Evolutionary conservation across 2,113 vertebrate genomes (phyloP).

Genomic region (Plecturocebus donacophilus): DNA sequence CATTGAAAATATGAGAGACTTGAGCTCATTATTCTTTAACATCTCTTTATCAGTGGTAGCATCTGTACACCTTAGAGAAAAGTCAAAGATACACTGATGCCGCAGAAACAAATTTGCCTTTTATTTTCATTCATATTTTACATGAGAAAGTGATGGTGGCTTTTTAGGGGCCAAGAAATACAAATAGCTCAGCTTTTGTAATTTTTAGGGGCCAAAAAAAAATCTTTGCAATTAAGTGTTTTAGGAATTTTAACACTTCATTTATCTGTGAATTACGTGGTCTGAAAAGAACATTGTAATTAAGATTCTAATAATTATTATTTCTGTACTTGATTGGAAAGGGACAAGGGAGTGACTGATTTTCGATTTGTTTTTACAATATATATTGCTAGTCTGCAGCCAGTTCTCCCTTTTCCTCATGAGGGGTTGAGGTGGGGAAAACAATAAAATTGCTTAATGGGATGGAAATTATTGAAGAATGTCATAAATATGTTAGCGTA

Average conservation of each 20-base stretch:
- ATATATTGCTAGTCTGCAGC: not conserved
- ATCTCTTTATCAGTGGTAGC: not conserved
- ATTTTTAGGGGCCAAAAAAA: not conserved
- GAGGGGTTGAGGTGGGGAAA: not conserved
- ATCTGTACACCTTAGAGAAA: conserved; percentile 14
- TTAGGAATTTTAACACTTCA: not conserved
- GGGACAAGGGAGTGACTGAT: not conserved
- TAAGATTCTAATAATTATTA: conserved; percentile 12
- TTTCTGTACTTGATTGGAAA: not conserved
- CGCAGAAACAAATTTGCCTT: conserved; percentile 21
- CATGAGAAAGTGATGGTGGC: not conserved
- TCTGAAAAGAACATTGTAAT: conserved; percentile 35
- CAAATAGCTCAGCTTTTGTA: not conserved
- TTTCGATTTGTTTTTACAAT: not conserved
- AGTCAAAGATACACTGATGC: not conserved
- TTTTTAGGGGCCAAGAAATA: not conserved
- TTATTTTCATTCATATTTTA: conserved; percentile 39
- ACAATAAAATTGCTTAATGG: not conserved
- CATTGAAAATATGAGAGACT: not conserved
- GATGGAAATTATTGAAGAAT: not conserved
- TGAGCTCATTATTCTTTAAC: not conserved
- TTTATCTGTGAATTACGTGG: not conserved
- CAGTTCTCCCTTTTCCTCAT: not conserved
- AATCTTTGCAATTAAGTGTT: not conserved
- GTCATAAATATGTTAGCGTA: not conserved